Percentiles rank a stretch among this genome's conserved stretches.
These are phyloP conservation scores for Zapornia atra DNA, from an alignment of 2,113 vertebrate genomes.

Conservation along the genomic window DNA sequence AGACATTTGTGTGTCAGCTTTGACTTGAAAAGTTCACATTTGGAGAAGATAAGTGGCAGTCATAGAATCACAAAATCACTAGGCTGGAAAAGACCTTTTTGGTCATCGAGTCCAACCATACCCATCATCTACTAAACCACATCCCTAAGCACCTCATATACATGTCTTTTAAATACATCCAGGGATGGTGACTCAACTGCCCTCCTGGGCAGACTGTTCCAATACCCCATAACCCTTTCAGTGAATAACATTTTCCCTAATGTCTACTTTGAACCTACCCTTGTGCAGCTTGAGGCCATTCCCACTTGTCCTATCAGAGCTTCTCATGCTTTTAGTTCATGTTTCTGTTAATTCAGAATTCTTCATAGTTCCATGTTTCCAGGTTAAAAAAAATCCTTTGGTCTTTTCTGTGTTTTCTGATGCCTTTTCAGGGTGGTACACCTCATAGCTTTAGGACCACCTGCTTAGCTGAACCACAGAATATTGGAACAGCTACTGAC, in stretches of 20 bases:
- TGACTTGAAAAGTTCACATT: neutral
- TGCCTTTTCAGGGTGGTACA: neutral
- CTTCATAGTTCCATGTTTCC: neutral
- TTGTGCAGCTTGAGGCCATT: too few relatives aligned
- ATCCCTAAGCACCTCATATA: too few relatives aligned
- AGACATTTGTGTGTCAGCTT: neutral
- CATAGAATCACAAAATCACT: too few relatives aligned
- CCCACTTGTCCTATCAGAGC: neutral
- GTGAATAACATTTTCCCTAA: too few relatives aligned
- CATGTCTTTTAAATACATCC: too few relatives aligned
- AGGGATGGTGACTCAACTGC: too few relatives aligned
- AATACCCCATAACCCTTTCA: too few relatives aligned
- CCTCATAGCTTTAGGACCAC: neutral
- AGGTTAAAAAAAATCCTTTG: neutral
- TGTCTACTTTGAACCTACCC: too few relatives aligned
- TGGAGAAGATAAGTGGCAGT: neutral
- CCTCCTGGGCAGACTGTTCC: too few relatives aligned
- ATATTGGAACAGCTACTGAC: neutral
- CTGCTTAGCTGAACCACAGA: neutral
- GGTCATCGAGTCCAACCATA: too few relatives aligned
- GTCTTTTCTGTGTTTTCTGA: neutral
- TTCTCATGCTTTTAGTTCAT: neutral
- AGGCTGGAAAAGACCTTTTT: too few relatives aligned
- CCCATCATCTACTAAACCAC: too few relatives aligned
- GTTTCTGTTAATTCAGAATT: neutral